Conservation (phyloP, 1,140 invertebrate genomes). For the Brachionus plicatilis region DNA sequence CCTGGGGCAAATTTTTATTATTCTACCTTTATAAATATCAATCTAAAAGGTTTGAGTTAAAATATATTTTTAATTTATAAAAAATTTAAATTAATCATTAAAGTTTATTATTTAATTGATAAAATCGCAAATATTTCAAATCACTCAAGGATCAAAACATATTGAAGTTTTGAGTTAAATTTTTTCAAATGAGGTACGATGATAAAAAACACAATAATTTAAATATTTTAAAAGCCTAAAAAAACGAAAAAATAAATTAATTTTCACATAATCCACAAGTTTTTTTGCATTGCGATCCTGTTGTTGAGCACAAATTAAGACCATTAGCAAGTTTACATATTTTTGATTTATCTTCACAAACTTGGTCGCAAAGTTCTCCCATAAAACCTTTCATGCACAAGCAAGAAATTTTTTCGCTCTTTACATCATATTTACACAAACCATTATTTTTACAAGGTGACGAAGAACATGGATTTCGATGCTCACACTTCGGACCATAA, state of each 20-base stretch:
- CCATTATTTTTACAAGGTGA: not conserved
- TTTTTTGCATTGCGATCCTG: not conserved
- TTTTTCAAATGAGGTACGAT: too few species aligned
- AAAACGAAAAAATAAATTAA: not conserved
- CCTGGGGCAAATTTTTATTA: not conserved
- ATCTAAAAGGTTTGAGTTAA: not conserved
- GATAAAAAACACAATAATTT: too few species aligned
- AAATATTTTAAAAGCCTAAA: too few species aligned
- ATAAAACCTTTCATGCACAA: not conserved
- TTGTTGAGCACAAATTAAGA: not conserved
- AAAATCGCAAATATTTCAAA: too few species aligned
- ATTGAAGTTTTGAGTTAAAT: too few species aligned
- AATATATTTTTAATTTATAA: not conserved
- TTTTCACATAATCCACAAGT: not conserved
- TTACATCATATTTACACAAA: not conserved
- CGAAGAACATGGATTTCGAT: not conserved
- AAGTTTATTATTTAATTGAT: too few species aligned
- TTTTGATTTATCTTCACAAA: not conserved
- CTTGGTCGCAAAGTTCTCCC: not conserved
- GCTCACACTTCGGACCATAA: not conserved
- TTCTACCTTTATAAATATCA: too few species aligned
- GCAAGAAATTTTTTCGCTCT: not conserved
- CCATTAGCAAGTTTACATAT: not conserved
- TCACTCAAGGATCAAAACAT: too few species aligned
- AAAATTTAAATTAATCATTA: too few species aligned